A percentile compares a stretch with the other conserved stretches of the same genome.
Evolutionary conservation across 2,113 vertebrate genomes (phyloP).

Genomic region (Petrocephalus zakoni): DNA sequence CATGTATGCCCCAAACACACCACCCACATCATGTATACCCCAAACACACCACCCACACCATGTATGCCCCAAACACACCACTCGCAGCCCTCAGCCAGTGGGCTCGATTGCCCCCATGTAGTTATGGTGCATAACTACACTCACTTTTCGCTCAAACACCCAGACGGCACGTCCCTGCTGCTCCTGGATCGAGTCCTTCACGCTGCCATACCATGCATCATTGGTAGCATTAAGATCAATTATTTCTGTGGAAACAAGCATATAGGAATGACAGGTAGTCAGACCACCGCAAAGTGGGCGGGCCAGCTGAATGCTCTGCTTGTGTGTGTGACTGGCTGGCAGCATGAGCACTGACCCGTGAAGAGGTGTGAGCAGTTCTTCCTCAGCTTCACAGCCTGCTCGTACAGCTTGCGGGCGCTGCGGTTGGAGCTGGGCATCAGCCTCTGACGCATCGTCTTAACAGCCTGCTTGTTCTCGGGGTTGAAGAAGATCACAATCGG

Average conservation of each 20-base stretch:
- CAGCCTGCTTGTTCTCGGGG: constrained; percentile 86
- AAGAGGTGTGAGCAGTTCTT: constrained; percentile 88
- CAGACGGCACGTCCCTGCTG: constrained; percentile 89
- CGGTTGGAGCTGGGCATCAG: constrained; percentile 81
- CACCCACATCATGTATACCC: background rate
- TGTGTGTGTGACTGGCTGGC: background rate
- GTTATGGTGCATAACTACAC: background rate
- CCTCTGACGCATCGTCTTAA: constrained; percentile 89
- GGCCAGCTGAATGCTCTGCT: background rate
- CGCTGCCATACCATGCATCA: constrained; percentile 86
- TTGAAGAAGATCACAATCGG: constrained; percentile 94
- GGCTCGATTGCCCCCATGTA: too few species aligned
- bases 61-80: background rate
- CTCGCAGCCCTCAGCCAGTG: too few species aligned
- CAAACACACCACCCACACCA: too few species aligned
- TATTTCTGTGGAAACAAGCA: constrained; percentile 56
- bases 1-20: background rate
- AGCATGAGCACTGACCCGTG: constrained; percentile 62
- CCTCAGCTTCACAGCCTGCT: constrained; percentile 85
- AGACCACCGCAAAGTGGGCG: background rate
- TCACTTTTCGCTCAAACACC: constrained; percentile 95
- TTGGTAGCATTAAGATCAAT: constrained; percentile 85
- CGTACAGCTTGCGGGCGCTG: constrained; percentile 86
- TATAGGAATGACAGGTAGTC: background rate
- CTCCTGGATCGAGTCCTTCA: constrained; percentile 80